Evolutionary conservation across 2,113 vertebrate genomes (phyloP), one percentile per base, ranked within the genome.

Genomic region (Sinocyclocheilus grahami): DNA sequence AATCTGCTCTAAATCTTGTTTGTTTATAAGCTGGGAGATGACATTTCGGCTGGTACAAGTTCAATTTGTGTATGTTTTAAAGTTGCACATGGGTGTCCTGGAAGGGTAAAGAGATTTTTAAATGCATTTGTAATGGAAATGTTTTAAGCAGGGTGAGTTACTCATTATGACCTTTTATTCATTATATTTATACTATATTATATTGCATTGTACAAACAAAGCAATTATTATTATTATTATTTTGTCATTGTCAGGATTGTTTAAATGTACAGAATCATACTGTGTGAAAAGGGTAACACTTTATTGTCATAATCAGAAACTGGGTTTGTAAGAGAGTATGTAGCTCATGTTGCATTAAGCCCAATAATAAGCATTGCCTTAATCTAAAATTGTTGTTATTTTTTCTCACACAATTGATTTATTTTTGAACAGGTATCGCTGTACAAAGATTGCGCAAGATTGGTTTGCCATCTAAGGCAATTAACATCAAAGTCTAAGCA

Each of bases 361-460:
- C 60, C 60, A 42, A 46, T 78, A 22, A 60, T 39, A 20, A 60
- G 20, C 27, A 79, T 79, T 60, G 53, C 53, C 77, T 80, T 63
- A 80, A 63, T 80, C 20, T 77, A 37, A 58, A 58, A 12, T 0
- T 4, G 4, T 9, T 16, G 6, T 60, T 48, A 12, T 48, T 48
- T 78, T 78, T 51, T n/a, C 48, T 63, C 58, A 80, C 39, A 46
- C 22, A 80, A 62, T 80, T 80, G 42, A 14, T 24, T 63, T 63
- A 14, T 42, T 80, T 22, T 63, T 39, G 37, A 63, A 16, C 12
- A 62, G 10, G 20, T 42, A 24, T 80, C 11, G 9, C 3, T 12
- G 7, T 4, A 80, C 3, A 63, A 63, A 16, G 22, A 24, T 63
- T 63, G 58, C 18, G 24, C 39, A 10, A 46, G 12, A 4, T 33